Conservation (phyloP, 1,140 invertebrate species). For the Drosophila kanapiae region DNA sequence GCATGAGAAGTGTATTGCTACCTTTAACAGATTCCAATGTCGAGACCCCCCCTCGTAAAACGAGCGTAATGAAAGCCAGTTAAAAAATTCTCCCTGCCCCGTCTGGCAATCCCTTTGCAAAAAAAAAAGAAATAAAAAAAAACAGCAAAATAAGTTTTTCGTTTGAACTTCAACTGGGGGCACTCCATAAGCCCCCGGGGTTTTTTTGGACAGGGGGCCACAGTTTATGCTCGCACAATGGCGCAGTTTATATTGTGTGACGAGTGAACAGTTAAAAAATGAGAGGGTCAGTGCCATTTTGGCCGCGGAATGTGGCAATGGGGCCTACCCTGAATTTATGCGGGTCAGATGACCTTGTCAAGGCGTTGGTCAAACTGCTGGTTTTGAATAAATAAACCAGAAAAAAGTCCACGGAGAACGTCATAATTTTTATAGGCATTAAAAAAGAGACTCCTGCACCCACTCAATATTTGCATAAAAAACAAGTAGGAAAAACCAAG, state of each 20-base stretch:
- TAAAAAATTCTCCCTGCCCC: slow-evolving; percentile 39
- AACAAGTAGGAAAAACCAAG: not conserved
- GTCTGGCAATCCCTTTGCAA: not conserved
- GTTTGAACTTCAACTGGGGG: slow-evolving; percentile 14
- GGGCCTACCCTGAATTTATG: slow-evolving; percentile 20
- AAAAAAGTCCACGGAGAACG: not conserved
- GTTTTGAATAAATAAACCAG: slow-evolving; percentile 15
- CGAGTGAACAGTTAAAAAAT: slow-evolving; percentile 45
- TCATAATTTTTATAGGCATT: slow-evolving; percentile 8
- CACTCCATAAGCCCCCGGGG: slow-evolving; percentile 13
- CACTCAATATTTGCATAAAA: slow-evolving; percentile 9
- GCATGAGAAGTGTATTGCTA: not conserved
- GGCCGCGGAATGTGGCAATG: not conserved
- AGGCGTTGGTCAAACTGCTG: not conserved
- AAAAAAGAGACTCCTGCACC: not conserved
- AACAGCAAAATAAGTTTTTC: slow-evolving; percentile 41
- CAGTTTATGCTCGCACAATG: slow-evolving; percentile 67
- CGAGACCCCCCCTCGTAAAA: slow-evolving; percentile 19
- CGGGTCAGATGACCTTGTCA: slow-evolving; percentile 22
- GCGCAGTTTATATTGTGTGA: slow-evolving; percentile 68
- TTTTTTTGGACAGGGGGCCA: slow-evolving; percentile 43
- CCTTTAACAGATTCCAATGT: slow-evolving; percentile 35
- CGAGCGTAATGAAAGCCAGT: slow-evolving; percentile 64
- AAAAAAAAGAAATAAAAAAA: slow-evolving; percentile 8
- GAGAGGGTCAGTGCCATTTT: not conserved